Evolutionary conservation across 1,140 invertebrate genomes (phyloP), one percentile per base, ranked within the genome.

Genomic region (Danaus plexippus): DNA sequence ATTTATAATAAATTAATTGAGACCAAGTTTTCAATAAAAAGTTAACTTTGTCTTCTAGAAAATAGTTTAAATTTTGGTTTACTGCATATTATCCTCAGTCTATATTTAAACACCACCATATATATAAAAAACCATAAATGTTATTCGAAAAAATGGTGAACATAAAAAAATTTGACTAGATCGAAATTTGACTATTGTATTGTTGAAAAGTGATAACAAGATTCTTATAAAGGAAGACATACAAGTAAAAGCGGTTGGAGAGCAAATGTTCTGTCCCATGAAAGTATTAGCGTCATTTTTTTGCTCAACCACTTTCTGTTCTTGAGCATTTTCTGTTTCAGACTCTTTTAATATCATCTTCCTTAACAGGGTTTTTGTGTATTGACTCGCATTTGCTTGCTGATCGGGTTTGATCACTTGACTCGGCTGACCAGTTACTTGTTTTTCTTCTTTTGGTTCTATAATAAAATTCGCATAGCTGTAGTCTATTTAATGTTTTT

Each of bases 181-280:
- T 32, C 0, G 22, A 4, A 32, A 32, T 32, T 32, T 32, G 22
- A 32, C 22, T 6, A 32, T 32, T 32, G 22, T 32, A 32, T 32
- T 32, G 7, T 32, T 32, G 6, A 22, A 22, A 22, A 22, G 6
- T 22, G 22, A 5, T 32, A 32, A 32, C 22, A 8, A 32, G 4
- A 32, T 32, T 32, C 22, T 32, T 32, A 32, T 32, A 32, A 32
- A 32, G 5, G 5, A 3, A 32, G 5, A 78, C 78, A 64, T 63
- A 84, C 83, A 66, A 15, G 52, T 45, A 59, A 81, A 79, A 3
- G 63, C 66, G 11, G 70, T 67, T 22, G 80, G 83, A 9, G 77
- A 73, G 60, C 83, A 83, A 54, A 85, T 78, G 52, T 71, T 75
- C 64, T 80, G 82, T 43, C 77, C 77, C 77, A 84, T 80, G 40